Base-by-base conservation (phyloP, 30 jellyfish, hydroid and myxozoan species). In the Hydractinia echinata region DNA sequence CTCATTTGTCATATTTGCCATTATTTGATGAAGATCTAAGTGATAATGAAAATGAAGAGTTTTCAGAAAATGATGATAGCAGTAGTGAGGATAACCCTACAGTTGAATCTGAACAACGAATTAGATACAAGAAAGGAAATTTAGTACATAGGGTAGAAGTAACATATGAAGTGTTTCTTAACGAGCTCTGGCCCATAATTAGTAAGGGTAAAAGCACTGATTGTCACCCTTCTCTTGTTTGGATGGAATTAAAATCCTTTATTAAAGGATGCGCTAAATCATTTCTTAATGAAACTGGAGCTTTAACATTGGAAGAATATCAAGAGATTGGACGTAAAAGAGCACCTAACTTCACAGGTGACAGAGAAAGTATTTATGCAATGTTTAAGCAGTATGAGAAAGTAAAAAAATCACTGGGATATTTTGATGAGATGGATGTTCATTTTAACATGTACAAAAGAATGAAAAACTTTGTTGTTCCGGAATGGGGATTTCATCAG, bases 191-290 rank as follows among this genome's bases (percentile, higher is more conserved):
- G 97, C 94, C 94, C 5, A 58, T 6, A 79, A 61, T 91, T 16
- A 88, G 78, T n/a, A 82, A 71, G 77, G 51, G 60, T 20, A 52
- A 58, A 71, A 89, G 84, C 66, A 60, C 62, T 21, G 68, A 71
- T 14, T 66, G 84, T 10, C 95, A 85, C 56, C 97, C 97, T 8
- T 76, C 94, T 5, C 94, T 91, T 44, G 91, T 91, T 7, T 91
- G 97, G 97, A 85, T 88, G 56, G 97, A 91, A 61, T 72, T 91
- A 72, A 72, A 92, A 83, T 91, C 97, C 15, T 91, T 91, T 76
- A 85, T 91, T 61, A 91, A 91, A 86, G 97, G 97, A 2, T 53
- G 84, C 0, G 85, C 71, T 72, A 89, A 85, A 44, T 76, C 97
- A 53, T 44, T 91, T 82, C 53, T 54, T n/a, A 61, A 89, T 13